Conservation (phyloP, 23 tunicate genomes). For the Pegea sp. region DNA sequence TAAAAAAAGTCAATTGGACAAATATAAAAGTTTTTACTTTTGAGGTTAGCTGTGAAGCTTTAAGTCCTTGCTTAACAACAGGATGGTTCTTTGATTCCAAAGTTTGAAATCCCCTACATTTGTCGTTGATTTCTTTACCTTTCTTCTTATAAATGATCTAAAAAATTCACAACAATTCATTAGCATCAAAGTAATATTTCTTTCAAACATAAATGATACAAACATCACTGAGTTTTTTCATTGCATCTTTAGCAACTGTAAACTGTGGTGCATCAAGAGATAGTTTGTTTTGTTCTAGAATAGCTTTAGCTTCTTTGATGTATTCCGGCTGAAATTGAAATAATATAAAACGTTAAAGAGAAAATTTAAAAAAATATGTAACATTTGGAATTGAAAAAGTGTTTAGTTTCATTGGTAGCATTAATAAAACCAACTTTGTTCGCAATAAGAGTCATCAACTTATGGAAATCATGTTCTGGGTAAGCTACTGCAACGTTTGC, state of each 20-base stretch:
- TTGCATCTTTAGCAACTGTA: conserved; percentile 44
- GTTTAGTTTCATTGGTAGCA: too few species aligned
- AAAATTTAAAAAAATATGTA: too few species aligned
- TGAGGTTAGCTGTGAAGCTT: conserved; percentile 14
- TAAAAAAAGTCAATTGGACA: not conserved
- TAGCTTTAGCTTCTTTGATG: conserved; percentile 65
- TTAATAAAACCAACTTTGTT: conserved; percentile 56
- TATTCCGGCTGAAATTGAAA: conserved; percentile 43
- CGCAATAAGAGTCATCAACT: conserved; percentile 17
- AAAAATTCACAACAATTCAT: not conserved
- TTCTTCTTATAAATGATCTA: conserved; percentile 18
- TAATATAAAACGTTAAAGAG: too few species aligned
- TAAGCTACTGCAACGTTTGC: conserved; percentile 36
- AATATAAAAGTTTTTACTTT: conserved; percentile 1
- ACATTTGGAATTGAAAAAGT: too few species aligned
- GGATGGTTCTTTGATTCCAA: conserved; percentile 30
- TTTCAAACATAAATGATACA: conserved; percentile 5
- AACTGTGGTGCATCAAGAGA: conserved; percentile 83
- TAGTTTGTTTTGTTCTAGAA: conserved; percentile 53
- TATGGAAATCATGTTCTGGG: conserved; percentile 69
- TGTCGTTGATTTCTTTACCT: conserved; percentile 8
- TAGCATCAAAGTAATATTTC: not conserved
- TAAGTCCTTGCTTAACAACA: conserved; percentile 21
- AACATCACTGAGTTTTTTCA: conserved; percentile 74
- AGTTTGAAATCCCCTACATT: conserved; percentile 20